Evolutionary conservation across 2,113 vertebrate genomes (phyloP), one percentile per base, ranked within the genome.

Genomic region (Raphicerus campestris): DNA sequence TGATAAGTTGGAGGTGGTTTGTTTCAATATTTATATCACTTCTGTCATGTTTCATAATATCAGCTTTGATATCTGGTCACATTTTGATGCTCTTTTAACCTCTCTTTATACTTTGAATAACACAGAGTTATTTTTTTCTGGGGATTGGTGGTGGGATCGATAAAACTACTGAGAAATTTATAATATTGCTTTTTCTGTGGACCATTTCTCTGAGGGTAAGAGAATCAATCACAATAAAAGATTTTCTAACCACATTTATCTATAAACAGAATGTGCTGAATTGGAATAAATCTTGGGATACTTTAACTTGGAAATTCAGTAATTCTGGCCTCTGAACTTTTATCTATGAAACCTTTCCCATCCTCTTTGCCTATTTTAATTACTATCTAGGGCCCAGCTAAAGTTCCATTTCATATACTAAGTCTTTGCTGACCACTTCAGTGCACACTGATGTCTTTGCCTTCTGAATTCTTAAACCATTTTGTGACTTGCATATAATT

Each of bases 121-220:
- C 47, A 89, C 19, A 39, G 32, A 89, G 85, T 45, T 94, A 32
- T 87, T 93, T 66, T 66, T 93, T 93, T 93, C 94, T 90, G 45
- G 80, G 28, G 49, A 30, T 75, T 66, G 47, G 42, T 94, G 39
- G 39, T 87, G 5, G 15, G 53, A 96, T 97, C 95, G 93, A 95
- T 97, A 87, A 94, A 96, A 96, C 60, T 77, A 78, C 13, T 24
- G 47, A 90, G 73, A 87, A 96, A 93, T 96, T 87, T 91, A 96
- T 47, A 97, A 92, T 97, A 93, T 92, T 96, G 49, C 84, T 97
- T 94, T 97, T 89, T 70, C 80, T 90, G 42, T 55, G 53, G 61
- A 51, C 80, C 5, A 26, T 93, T 84, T 11, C 89, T 93, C 75
- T 15, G 60, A 75, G 90, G 89, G 83, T 15, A 96, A 93, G 11